Percentiles rank a stretch among this genome's conserved stretches.
These are phyloP conservation scores for Heliconius himera DNA, from an alignment of 1,140 invertebrate genomes.

Conservation along the genomic window DNA sequence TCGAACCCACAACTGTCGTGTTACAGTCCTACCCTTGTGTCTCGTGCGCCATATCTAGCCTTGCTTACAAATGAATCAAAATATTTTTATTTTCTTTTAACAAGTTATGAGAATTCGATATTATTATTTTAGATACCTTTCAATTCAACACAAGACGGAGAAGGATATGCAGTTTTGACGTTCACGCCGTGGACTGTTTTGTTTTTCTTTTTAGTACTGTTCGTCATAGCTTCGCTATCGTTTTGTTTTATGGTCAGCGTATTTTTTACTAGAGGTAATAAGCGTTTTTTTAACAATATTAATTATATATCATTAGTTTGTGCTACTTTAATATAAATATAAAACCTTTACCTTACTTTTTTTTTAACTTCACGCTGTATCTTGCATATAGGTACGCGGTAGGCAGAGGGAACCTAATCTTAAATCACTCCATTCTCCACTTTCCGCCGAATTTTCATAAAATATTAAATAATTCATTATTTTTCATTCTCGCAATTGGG, in stretches of 20 bases:
- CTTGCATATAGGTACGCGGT: too few relatives aligned
- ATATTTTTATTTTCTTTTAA: too few relatives aligned
- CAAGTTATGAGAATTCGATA: not conserved
- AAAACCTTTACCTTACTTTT: not conserved
- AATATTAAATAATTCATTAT: too few relatives aligned
- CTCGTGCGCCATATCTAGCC: too few relatives aligned
- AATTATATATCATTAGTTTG: not conserved
- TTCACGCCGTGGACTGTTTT: constrained; percentile 82
- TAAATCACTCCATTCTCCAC: too few relatives aligned
- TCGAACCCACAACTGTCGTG: too few relatives aligned
- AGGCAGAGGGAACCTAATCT: too few relatives aligned
- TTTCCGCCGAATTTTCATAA: too few relatives aligned
- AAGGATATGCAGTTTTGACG: constrained; percentile 79
- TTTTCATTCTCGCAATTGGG: too few relatives aligned
- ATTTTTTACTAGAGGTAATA: constrained; percentile 86
- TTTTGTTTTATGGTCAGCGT: constrained; percentile 87
- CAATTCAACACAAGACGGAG: constrained; percentile 56
- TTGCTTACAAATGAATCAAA: too few relatives aligned
- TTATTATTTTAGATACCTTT: constrained; percentile 64
- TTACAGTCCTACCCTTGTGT: too few relatives aligned
- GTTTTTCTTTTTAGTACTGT: constrained; percentile 84
- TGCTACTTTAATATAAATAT: too few relatives aligned
- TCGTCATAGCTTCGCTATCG: constrained; percentile 82
- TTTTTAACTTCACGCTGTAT: not conserved
- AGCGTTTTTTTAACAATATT: not conserved